Conservation (phyloP, 2,888 invertebrate genomes). For the Tanypteryx hageni region DNA sequence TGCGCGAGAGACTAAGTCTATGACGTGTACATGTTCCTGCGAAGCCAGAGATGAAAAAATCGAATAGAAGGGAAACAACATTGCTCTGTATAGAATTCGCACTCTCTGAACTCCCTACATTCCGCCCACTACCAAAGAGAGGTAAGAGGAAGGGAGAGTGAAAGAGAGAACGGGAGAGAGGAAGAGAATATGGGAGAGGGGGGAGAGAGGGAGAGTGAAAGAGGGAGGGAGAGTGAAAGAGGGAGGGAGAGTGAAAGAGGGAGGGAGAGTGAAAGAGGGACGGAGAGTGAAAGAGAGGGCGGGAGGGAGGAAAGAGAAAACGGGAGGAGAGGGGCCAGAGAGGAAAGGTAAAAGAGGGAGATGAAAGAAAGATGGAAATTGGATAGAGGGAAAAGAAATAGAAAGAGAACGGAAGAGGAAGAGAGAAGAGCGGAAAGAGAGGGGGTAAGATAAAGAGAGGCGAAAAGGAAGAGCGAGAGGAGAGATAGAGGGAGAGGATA, state of each 20-base stretch:
- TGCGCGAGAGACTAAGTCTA: background rate
- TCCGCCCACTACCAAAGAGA: too few species aligned
- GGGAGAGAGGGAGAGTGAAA: too few species aligned
- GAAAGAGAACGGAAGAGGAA: background rate
- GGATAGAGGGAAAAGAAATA: background rate
- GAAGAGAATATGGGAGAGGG: too few species aligned
- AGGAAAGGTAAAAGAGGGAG: too few species aligned
- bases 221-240: too few species aligned
- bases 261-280: background rate
- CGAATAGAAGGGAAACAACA: background rate
- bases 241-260: background rate
- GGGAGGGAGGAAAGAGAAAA: background rate
- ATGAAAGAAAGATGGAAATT: background rate
- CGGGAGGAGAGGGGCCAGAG: background rate
- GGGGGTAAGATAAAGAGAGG: background rate
- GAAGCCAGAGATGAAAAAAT: background rate
- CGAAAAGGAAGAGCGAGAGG: background rate
- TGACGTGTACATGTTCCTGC: background rate
- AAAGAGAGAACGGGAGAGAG: too few species aligned
- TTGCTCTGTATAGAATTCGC: background rate
- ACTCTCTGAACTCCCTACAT: background rate
- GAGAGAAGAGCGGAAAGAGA: background rate
- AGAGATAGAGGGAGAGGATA: background rate
- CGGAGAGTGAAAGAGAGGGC: constrained; percentile 10
- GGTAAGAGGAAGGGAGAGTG: background rate